A percentile compares a stretch with the other conserved stretches of the same genome.
phyloP scores from a whole-genome alignment of 1,140 invertebrate genomes.

The Colletes latitarsis region DNA sequence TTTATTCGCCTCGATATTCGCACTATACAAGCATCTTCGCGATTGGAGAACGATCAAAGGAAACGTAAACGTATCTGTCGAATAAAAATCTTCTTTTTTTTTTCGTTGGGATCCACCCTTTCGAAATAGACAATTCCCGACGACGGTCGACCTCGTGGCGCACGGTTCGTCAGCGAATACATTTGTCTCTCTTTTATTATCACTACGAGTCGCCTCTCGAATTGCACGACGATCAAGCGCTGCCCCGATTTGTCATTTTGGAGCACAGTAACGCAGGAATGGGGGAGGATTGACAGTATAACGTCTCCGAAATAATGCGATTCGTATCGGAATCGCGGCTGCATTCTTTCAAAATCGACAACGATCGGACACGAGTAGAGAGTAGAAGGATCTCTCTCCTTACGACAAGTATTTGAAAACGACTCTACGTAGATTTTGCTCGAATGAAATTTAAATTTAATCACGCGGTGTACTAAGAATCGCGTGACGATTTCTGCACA shows the following conservation, averaged over 20 bases:
- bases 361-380: background rate
- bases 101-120: background rate
- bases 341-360: slow-evolving; percentile 18
- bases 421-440: too few species aligned
- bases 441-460: background rate
- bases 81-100: too few species aligned
- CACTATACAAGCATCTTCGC: background rate
- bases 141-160: slow-evolving; percentile 11
- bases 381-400: background rate
- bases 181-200: slow-evolving; percentile 53
- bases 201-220: slow-evolving; percentile 46
- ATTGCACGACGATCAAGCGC: slow-evolving; percentile 54
- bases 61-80: background rate
- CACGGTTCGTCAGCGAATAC: slow-evolving; percentile 51
- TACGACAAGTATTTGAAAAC: too few species aligned
- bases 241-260: slow-evolving; percentile 30
- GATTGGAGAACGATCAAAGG: background rate
- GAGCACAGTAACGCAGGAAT: slow-evolving; percentile 26
- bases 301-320: slow-evolving; percentile 37
- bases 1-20: background rate
- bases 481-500: background rate
- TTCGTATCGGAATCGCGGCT: slow-evolving; percentile 21
- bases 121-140: background rate
- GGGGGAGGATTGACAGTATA: background rate
- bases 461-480: too few species aligned